Evolutionary conservation across 1,140 invertebrate genomes (phyloP).

Genomic region (Hermatobates lingyangjiaoensis): DNA sequence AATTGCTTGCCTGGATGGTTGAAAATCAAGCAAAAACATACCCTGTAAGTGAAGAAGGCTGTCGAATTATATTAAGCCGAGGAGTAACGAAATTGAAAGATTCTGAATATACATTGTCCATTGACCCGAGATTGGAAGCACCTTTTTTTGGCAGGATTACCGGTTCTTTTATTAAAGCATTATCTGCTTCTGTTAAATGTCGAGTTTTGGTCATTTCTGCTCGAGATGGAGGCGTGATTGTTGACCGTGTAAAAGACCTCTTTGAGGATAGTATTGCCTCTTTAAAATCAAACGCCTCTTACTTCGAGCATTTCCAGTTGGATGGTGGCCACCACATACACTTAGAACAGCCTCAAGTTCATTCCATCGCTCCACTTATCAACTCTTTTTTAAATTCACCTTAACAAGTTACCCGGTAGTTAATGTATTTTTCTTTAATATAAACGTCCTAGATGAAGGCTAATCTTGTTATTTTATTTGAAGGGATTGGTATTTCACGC

Average conservation of each 20-base stretch:
- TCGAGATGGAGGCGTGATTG: slow-evolving; percentile 5
- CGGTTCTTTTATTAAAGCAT: not conserved
- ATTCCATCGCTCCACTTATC: too few relatives aligned
- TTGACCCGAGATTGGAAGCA: slow-evolving; percentile 29
- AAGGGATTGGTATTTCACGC: too few relatives aligned
- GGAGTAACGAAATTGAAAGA: slow-evolving; percentile 32
- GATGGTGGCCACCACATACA: slow-evolving; percentile 68
- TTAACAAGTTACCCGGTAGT: too few relatives aligned
- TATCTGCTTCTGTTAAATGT: slow-evolving; percentile 4
- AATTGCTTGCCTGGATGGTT: not conserved
- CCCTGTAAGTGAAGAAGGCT: slow-evolving; percentile 25
- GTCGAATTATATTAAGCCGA: slow-evolving; percentile 45
- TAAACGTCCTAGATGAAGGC: too few relatives aligned
- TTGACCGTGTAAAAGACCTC: not conserved
- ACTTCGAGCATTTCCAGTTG: slow-evolving; percentile 43
- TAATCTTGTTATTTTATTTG: too few relatives aligned
- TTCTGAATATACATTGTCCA: slow-evolving; percentile 36
- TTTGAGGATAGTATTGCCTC: slow-evolving; percentile 1
- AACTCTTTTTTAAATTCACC: too few relatives aligned
- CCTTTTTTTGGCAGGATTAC: not conserved
- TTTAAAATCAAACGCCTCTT: slow-evolving; percentile 23
- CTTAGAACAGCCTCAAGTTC: slow-evolving; percentile 51
- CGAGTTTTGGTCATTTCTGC: slow-evolving; percentile 7
- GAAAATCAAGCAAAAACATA: not conserved
- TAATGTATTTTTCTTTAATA: too few relatives aligned